A percentile compares a stretch with the other conserved stretches of the same genome.
These are phyloP conservation scores for Camelus dromedarius DNA, from an alignment of 2,113 vertebrate genomes.

Conservation along the genomic window DNA sequence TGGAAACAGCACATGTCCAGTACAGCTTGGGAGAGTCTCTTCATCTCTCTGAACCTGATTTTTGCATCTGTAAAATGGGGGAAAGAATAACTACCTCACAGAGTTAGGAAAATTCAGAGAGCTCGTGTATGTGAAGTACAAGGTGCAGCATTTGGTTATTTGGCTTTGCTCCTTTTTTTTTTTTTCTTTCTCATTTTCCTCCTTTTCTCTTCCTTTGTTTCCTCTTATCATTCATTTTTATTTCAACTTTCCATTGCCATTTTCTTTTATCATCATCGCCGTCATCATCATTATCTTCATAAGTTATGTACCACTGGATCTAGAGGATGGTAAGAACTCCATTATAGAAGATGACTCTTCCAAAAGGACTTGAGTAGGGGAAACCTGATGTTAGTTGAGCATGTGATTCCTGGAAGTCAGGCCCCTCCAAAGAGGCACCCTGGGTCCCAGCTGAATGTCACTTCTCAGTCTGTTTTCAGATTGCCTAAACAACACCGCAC, in stretches of 20 bases:
- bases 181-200: not conserved
- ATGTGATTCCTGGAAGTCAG: not conserved
- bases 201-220: not conserved
- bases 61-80: not conserved
- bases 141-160: not conserved
- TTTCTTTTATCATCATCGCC: not conserved
- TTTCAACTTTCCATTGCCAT: not conserved
- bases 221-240: not conserved
- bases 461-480: not conserved
- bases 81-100: not conserved
- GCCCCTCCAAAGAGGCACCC: not conserved
- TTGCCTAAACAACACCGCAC: accelerated
- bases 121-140: not conserved
- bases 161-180: not conserved
- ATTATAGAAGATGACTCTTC: not conserved
- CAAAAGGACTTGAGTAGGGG: not conserved
- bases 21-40: not conserved
- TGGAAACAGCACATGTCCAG: not conserved
- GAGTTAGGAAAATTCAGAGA: not conserved
- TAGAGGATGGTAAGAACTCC: not conserved
- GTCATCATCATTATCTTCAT: not conserved
- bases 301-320: not conserved
- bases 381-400: not conserved
- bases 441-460: not conserved
- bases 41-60: not conserved